Base-by-base conservation (phyloP, 2,888 invertebrate species). In the Agrilus biguttatus region DNA sequence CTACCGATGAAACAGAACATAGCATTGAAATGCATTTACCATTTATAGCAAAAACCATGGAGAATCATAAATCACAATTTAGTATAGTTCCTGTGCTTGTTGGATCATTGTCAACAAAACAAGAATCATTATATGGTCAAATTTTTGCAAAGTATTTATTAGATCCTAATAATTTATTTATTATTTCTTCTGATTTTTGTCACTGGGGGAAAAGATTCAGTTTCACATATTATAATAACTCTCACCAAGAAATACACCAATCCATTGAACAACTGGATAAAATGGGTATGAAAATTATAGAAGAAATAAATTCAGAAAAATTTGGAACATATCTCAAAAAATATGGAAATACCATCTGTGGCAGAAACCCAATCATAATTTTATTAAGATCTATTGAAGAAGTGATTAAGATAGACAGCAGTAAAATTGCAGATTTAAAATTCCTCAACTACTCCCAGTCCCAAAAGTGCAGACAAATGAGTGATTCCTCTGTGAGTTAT, bases 1-100 rank as follows among this genome's bases (percentile, higher is more conserved):
- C 79, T 55, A 87, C 86, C 0, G 95, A 95, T 59, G 92, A 95
- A 62, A 87, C 90, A 55, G 95, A 96, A 58, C 96, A 97, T 60
- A 91, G 90, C 50, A 85, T 96, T 51, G 96, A 97, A 69, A 93
- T 97, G 95, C 95, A 95, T 61, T 72, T 96, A 53, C 95, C 96
- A 1, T 96, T 86, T 62, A 82, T 96, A 55, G 93, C 93, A 45
- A 93, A 93, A 73, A 83, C 92, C 44, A 92, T 95, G 91, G 87
- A 91, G 66, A 84, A 85, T 88, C 91, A 65, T 71, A 77, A 71
- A 39, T 80, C 82, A 48, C 78, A 81, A 33, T 92, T 90, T 63
- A 90, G 86, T 34, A 85, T 96, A 50, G 82, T 97, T 55, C 96
- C 96, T 6, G 83, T 96, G 42, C 69, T 96, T 53, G 92, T 96